Evolutionary conservation across 2,797 vertebrate species (phyloP), one percentile per base, ranked within the genome.

Genomic region (Botia kubotai): DNA sequence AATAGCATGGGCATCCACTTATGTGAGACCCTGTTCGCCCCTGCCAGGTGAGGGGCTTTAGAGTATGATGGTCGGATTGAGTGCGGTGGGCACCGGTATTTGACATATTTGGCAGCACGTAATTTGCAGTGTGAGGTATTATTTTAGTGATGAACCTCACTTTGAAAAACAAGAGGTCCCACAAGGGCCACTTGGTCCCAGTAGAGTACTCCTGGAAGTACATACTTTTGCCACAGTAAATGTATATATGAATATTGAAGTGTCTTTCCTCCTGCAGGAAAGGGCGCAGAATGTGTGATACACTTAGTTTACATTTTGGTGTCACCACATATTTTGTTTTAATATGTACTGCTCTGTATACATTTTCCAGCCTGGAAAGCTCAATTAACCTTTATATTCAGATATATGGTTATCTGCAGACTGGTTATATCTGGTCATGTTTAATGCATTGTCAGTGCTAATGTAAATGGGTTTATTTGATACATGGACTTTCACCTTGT

Each of bases 81-180:
- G 13, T 29, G 55, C 36, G n/a, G 13, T 19, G 46, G 67, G 23
- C 6, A 79, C 33, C 17, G 39, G 57, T 21, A 7, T 72, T 52
- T 62, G 39, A 36, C 39, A 62, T 62, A 13, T 53, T 65, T 26
- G 12, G 58, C 36, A 48, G 12, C 43, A 11, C 43, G 1, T 46
- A 11, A 46, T 46, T 46, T 46, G 43, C 43, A 46, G 43, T 46
- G 53, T 53, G 16, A 8, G 65, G 17, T 66, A 55, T 60, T 75
- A 53, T 63, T 46, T 66, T 1, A 53, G 4, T 33, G 33, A 5
- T 33, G 33, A 33, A 52, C 33, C 12, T 6, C 21, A 46, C 17
- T 63, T 70, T 33, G 63, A 70, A 77, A 46, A 69, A 78, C 62
- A 75, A 68, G 33, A 50, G n/a, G 65, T 63, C 66, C 70, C 79